These are phyloP conservation scores for Ochlodes sylvanus DNA, from an alignment of 2,888 invertebrate genomes.

Conservation along the genomic window DNA sequence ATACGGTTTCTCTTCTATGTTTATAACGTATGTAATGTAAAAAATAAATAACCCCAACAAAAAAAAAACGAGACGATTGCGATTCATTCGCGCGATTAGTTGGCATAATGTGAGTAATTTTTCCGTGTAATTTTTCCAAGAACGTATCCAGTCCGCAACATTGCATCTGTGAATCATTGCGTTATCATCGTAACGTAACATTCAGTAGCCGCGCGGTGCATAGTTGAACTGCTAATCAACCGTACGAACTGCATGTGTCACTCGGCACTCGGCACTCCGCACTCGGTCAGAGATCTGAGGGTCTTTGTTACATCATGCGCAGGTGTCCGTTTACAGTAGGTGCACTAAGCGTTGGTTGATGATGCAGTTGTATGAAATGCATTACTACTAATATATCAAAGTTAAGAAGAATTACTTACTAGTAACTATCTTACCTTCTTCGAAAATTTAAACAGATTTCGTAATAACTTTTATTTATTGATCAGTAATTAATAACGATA, in stretches of 20 bases:
- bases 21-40: too few species aligned
- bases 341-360: too few species aligned
- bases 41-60: too few species aligned
- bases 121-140: slow-evolving; percentile 15
- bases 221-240: slow-evolving; percentile 36
- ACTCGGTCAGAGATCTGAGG: neutral
- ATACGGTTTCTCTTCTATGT: too few species aligned
- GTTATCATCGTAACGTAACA: neutral
- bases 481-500: too few species aligned
- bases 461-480: too few species aligned
- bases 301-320: neutral
- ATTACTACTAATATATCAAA: too few species aligned
- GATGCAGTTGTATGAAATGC: too few species aligned
- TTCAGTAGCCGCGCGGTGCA: slow-evolving; percentile 24
- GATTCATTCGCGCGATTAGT: neutral
- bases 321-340: neutral
- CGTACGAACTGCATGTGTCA: slow-evolving; percentile 20
- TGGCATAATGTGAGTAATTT: slow-evolving; percentile 1
- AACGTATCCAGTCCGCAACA: neutral
- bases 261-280: neutral
- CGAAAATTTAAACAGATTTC: too few species aligned
- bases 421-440: too few species aligned
- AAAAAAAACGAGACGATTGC: neutral
- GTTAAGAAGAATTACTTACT: too few species aligned
- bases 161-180: slow-evolving; percentile 9